These are phyloP conservation scores for Rhynchophorus ferrugineus DNA, from an alignment of 1,140 invertebrate species.

Conservation along the genomic window DNA sequence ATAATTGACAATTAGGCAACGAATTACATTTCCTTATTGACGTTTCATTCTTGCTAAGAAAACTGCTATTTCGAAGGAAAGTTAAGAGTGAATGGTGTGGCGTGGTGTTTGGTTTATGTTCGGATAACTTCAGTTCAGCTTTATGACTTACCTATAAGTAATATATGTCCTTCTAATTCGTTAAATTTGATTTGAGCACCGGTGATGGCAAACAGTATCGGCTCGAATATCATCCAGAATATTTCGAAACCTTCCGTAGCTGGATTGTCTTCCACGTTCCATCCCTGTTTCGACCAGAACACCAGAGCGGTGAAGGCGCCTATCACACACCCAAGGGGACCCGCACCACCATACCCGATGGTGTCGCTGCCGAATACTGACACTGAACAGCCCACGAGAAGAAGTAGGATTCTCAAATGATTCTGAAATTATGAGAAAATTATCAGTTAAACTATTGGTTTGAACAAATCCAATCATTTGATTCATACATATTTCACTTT, in stretches of 20 bases:
- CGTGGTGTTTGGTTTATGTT: no score
- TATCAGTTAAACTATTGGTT: no score
- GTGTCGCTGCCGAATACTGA: slow-evolving; percentile 75
- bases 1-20: no score
- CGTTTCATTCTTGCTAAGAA: no score
- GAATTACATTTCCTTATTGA: no score
- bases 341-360: slow-evolving; percentile 72
- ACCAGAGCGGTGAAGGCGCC: slow-evolving; percentile 74
- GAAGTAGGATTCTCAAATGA: slow-evolving; percentile 63
- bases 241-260: slow-evolving; percentile 78
- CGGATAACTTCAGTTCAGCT: no score
- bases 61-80: no score
- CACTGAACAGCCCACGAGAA: slow-evolving; percentile 68
- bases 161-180: slow-evolving; percentile 55
- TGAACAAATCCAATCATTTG: no score
- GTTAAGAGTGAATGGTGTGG: no score
- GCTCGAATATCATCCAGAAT: slow-evolving; percentile 91
- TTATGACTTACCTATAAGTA: slow-evolving; percentile 45
- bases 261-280: slow-evolving; percentile 76
- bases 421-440: no score
- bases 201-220: slow-evolving; percentile 84
- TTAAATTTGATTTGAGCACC: slow-evolving; percentile 73
- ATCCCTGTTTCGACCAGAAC: slow-evolving; percentile 68
- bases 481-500: no score
- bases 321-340: slow-evolving; percentile 71